Evolutionary conservation across 2,797 vertebrate genomes (phyloP).

Genomic region (Ctenochaetus hawaiiensis): DNA sequence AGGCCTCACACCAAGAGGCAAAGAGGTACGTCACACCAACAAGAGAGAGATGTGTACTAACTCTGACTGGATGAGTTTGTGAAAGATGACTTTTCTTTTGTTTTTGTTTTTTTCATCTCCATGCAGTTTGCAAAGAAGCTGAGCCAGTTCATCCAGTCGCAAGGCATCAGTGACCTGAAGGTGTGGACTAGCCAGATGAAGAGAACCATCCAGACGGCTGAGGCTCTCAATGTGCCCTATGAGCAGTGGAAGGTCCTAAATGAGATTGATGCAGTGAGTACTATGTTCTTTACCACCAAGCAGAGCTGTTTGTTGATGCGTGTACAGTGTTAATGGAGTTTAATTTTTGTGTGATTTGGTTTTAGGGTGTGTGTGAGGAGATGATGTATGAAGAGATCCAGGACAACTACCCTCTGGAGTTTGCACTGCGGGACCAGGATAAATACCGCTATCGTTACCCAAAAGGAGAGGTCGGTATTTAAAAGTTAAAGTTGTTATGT

Average conservation of each 20-base stretch:
- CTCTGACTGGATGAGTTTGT: background rate
- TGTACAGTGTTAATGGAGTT: background rate
- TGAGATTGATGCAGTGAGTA: constrained; percentile 95
- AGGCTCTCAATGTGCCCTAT: constrained; percentile 92
- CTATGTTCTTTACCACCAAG: rapidly evolving
- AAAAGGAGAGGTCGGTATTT: constrained; percentile 92
- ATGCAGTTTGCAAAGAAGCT: constrained; percentile 92
- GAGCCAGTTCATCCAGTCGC: constrained; percentile 91
- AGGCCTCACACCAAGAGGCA: constrained; percentile 91
- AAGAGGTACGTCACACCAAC: constrained; percentile 80
- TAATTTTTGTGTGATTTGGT: constrained; percentile 13
- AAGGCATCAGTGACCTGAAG: constrained; percentile 94
- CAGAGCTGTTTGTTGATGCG: background rate
- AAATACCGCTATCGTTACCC: constrained; percentile 99
- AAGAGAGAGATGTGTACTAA: too few relatives aligned
- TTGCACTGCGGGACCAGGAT: constrained; percentile 97
- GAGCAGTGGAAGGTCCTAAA: constrained; percentile 99
- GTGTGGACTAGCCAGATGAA: constrained; percentile 99
- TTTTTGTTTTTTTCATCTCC: background rate
- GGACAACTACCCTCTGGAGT: constrained; percentile 92
- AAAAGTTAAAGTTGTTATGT: background rate
- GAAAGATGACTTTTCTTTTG: background rate
- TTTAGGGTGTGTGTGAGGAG: constrained; percentile 97
- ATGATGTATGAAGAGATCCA: constrained; percentile 99
- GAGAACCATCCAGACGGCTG: constrained; percentile 98